phyloP scores from a whole-genome alignment of 2,888 invertebrate species.

The Epinotia demarniana region DNA sequence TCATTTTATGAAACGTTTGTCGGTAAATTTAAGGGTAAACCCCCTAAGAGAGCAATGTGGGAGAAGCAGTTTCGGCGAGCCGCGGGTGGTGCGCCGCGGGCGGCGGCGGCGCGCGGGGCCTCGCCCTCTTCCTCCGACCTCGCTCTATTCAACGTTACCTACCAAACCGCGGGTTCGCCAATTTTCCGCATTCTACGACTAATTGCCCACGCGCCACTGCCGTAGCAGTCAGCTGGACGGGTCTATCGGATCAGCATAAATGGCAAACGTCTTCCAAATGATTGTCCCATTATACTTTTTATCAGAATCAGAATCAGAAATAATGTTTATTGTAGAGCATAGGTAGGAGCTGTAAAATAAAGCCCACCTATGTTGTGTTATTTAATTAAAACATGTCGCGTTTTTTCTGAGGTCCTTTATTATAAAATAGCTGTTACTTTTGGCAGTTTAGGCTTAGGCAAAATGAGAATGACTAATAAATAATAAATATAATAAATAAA shows the following conservation, averaged over 20 bases:
- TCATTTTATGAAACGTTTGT: too few relatives aligned
- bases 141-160: conserved; percentile 17
- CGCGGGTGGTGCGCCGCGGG: neutral
- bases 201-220: conserved; percentile 1
- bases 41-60: neutral
- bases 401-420: neutral
- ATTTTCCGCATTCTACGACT: conserved; percentile 41
- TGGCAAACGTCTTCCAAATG: neutral
- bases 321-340: too few relatives aligned
- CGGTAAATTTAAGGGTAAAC: too few relatives aligned
- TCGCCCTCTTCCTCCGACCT: conserved; percentile 36
- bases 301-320: too few relatives aligned
- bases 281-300: too few relatives aligned
- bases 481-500: too few relatives aligned
- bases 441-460: too few relatives aligned
- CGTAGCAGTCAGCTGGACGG: neutral
- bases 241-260: neutral
- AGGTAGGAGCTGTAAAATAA: too few relatives aligned
- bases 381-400: neutral
- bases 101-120: conserved; percentile 44
- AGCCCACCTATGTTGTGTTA: too few relatives aligned
- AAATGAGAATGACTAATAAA: too few relatives aligned
- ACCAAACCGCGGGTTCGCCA: conserved; percentile 14
- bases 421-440: too few relatives aligned
- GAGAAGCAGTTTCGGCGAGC: conserved; percentile 24